Evolutionary conservation across 1,140 invertebrate genomes (phyloP).

Genomic region (Brachionus manjavacas): DNA sequence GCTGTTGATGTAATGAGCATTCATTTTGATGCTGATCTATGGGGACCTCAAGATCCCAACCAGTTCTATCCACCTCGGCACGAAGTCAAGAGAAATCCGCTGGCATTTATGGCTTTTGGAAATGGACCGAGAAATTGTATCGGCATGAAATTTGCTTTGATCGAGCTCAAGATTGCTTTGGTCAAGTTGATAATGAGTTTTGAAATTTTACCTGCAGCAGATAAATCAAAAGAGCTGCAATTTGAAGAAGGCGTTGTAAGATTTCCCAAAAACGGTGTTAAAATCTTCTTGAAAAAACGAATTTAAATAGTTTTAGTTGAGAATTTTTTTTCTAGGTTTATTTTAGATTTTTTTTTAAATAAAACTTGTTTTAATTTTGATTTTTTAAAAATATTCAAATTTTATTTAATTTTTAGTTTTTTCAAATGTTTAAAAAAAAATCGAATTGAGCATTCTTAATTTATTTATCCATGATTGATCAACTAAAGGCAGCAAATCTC

Average conservation of each 20-base stretch:
- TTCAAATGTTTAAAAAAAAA: too few relatives aligned
- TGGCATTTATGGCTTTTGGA: constrained; percentile 54
- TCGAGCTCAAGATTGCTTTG: constrained; percentile 51
- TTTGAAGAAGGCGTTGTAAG: neutral
- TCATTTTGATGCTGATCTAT: constrained; percentile 52
- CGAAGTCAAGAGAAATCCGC: constrained; percentile 44
- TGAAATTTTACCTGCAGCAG: constrained; percentile 26
- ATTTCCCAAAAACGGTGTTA: neutral
- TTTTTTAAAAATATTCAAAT: too few relatives aligned
- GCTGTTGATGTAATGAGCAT: constrained; percentile 53
- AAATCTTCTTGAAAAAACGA: neutral
- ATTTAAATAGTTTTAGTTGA: constrained; percentile 23
- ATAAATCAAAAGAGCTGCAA: neutral
- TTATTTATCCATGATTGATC: neutral
- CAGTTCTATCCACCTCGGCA: constrained; percentile 50
- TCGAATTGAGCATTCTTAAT: neutral
- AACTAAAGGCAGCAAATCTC: neutral
- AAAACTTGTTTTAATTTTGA: too few relatives aligned
- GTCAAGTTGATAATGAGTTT: constrained; percentile 48
- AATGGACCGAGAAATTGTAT: constrained; percentile 55
- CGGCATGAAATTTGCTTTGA: constrained; percentile 50
- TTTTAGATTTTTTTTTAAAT: too few relatives aligned
- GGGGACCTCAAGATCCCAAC: constrained; percentile 48
- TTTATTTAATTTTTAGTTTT: too few relatives aligned
- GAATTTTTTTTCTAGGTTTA: too few relatives aligned